Percentiles rank a stretch among this genome's conserved stretches.
Evolutionary conservation across 1,140 invertebrate species (phyloP).

Genomic region (Drosophila ercepeae): DNA sequence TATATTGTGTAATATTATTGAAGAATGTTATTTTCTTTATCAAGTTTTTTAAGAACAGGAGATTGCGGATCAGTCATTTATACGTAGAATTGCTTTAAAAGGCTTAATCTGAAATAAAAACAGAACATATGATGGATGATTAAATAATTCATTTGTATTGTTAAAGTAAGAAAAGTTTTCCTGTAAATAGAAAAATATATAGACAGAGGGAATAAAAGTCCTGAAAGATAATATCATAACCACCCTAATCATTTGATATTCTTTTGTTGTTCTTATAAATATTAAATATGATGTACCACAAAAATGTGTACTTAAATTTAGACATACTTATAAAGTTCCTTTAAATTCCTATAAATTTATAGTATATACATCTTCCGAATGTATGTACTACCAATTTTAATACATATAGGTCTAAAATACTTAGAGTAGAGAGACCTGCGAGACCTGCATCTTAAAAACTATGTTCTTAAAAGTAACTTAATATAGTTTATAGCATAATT

Average conservation of each 20-base stretch:
- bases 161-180: background rate
- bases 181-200: background rate
- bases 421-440: background rate
- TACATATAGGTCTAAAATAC: background rate
- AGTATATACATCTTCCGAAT: background rate
- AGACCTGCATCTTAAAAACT: too few species aligned
- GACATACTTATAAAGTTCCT: background rate
- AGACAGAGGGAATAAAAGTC: background rate
- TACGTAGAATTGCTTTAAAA: too few species aligned
- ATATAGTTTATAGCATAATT: too few species aligned
- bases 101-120: background rate
- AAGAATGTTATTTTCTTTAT: too few species aligned
- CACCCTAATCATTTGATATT: background rate
- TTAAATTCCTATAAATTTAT: background rate
- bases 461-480: background rate
- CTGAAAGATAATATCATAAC: background rate
- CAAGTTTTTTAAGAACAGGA: too few species aligned
- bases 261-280: background rate
- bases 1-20: too few species aligned
- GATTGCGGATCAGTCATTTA: too few species aligned
- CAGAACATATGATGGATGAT: background rate
- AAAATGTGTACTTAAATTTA: background rate
- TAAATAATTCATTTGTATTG: background rate
- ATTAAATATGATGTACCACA: too few species aligned
- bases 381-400: background rate